Percentiles rank a stretch among this genome's conserved stretches.
These are phyloP conservation scores for Sporophila hypoxantha DNA, from an alignment of 2,113 vertebrate genomes.

Conservation along the genomic window DNA sequence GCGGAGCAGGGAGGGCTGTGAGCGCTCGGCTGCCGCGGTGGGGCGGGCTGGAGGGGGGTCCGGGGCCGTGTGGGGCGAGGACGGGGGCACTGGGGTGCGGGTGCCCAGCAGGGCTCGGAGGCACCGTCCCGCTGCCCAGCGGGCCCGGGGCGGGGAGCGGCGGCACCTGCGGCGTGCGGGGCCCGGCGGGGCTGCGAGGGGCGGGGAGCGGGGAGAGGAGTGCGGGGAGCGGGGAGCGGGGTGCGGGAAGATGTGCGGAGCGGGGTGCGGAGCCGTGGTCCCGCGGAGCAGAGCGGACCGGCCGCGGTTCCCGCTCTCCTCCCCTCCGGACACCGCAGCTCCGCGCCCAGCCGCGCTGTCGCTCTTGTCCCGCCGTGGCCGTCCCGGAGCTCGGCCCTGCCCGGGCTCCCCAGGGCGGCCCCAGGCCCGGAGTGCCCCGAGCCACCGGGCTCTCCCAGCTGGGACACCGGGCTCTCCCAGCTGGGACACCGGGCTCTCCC, in stretches of 20 bases:
- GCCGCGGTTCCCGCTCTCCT: fast-evolving
- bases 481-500: no score
- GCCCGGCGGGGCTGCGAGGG: background rate
- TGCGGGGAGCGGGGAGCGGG: no score
- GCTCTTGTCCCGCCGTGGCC: background rate
- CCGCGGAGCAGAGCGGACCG: background rate
- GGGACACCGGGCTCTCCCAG: no score
- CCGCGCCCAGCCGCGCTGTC: background rate
- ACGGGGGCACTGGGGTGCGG: fast-evolving
- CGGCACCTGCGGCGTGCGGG: background rate
- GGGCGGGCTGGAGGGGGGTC: fast-evolving
- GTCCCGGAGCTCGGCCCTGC: background rate
- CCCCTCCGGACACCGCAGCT: background rate
- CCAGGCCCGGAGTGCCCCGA: background rate
- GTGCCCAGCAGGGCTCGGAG: background rate
- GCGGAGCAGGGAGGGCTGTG: background rate
- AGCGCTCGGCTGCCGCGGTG: background rate
- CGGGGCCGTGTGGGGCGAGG: background rate
- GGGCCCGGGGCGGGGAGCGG: background rate
- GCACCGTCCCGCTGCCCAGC: background rate
- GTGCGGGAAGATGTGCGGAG: background rate
- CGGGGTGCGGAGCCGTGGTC: background rate
- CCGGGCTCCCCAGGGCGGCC: background rate
- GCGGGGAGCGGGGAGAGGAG: no score
- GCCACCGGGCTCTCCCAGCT: background rate